phyloP scores from a whole-genome alignment of 1,140 invertebrate species.

The Gyrodactylus bullatarudis region DNA sequence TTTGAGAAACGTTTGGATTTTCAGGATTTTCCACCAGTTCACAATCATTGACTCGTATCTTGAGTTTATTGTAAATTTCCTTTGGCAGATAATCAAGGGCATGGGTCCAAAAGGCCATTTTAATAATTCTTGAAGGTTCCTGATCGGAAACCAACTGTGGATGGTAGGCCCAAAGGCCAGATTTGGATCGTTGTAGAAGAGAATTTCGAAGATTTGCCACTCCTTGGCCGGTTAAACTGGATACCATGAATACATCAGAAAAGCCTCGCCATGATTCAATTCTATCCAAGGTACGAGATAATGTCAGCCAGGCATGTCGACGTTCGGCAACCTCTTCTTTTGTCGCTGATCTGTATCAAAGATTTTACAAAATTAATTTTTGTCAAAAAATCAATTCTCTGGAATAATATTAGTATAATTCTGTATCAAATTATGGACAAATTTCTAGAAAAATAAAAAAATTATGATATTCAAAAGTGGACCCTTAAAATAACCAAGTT shows the following conservation, averaged over 20 bases:
- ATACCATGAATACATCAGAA: constrained; percentile 46
- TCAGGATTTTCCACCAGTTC: constrained; percentile 21
- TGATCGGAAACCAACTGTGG: constrained; percentile 33
- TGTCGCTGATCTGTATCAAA: neutral
- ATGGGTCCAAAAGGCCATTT: constrained; percentile 36
- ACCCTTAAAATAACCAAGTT: too few relatives aligned
- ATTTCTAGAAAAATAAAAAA: too few relatives aligned
- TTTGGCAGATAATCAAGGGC: constrained; percentile 38
- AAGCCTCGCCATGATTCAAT: neutral
- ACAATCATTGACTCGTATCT: constrained; percentile 31
- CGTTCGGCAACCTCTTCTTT: neutral
- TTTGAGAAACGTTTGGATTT: neutral
- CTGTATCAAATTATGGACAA: too few relatives aligned
- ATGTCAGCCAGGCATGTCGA: neutral
- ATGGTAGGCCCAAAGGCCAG: constrained; percentile 31
- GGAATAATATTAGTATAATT: too few relatives aligned
- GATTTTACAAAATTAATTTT: too few relatives aligned
- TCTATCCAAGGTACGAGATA: neutral
- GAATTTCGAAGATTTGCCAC: constrained; percentile 37
- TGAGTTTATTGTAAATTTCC: constrained; percentile 43
- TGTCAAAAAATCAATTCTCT: too few relatives aligned
- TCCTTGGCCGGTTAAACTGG: constrained; percentile 41
- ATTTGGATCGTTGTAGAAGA: constrained; percentile 29
- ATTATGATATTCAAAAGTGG: too few relatives aligned
- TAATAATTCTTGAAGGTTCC: constrained; percentile 30